phyloP scores from a whole-genome alignment of 2,888 invertebrate species.

The Patella caerulea region DNA sequence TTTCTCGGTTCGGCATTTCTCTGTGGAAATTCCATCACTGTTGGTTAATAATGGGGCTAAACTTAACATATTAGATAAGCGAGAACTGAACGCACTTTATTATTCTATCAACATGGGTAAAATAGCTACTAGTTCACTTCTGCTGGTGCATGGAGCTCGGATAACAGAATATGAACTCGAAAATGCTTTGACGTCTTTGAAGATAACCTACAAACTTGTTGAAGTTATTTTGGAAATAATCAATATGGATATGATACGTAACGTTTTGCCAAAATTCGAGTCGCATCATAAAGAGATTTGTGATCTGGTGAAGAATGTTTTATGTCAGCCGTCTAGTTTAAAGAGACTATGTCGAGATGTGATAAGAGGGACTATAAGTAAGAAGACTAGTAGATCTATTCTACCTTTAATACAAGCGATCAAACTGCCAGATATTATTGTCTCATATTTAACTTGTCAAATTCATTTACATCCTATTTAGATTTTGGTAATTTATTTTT shows the following conservation, averaged over 20 bases:
- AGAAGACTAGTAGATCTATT: background rate
- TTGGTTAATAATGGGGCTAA: slow-evolving; percentile 1
- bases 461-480: background rate
- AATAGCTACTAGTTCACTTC: background rate
- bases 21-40: background rate
- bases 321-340: background rate
- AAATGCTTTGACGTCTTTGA: slow-evolving; percentile 10
- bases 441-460: background rate
- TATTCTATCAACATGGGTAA: background rate
- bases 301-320: background rate
- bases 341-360: slow-evolving; percentile 1
- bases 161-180: background rate
- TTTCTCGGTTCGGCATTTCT: background rate
- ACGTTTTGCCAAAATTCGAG: background rate
- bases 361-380: background rate
- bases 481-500: too few species aligned
- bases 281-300: background rate
- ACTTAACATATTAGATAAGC: background rate
- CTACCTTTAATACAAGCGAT: background rate
- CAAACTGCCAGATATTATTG: background rate
- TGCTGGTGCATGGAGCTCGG: background rate
- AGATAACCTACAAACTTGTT: background rate
- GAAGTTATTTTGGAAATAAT: background rate
- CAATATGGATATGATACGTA: background rate
- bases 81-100: background rate